Conservation (phyloP, 2,888 invertebrate species). For the Euzophera pinguis region DNA sequence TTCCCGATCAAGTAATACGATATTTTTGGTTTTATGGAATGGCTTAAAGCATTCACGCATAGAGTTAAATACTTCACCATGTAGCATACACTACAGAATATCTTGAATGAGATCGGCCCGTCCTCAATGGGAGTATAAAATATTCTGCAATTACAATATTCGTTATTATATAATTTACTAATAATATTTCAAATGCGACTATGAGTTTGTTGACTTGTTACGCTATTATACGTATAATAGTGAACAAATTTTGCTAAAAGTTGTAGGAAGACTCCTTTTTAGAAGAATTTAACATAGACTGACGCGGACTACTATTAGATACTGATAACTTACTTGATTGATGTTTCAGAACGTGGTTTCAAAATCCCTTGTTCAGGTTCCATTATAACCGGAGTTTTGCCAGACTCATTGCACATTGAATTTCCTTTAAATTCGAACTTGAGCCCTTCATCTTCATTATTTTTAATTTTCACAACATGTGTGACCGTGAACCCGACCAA, state of each 20-base stretch:
- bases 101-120: constrained; percentile 76
- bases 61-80: constrained; percentile 72
- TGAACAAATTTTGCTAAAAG: too few relatives aligned
- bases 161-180: too few relatives aligned
- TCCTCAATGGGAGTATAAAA: constrained; percentile 74
- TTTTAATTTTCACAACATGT: constrained; percentile 66
- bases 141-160: constrained; percentile 51
- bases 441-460: constrained; percentile 74
- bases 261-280: too few relatives aligned
- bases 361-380: constrained; percentile 73
- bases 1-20: constrained; percentile 64
- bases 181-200: too few relatives aligned
- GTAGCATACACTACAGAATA: constrained; percentile 76
- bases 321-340: constrained; percentile 66
- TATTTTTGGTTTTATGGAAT: constrained; percentile 72
- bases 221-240: too few relatives aligned
- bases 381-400: constrained; percentile 70
- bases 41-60: constrained; percentile 73
- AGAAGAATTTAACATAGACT: too few relatives aligned
- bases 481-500: constrained; percentile 77
- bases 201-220: too few relatives aligned
- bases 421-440: constrained; percentile 75
- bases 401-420: constrained; percentile 76
- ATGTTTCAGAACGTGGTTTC: constrained; percentile 63
- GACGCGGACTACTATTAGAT: too few relatives aligned